Conservation (phyloP, 2,113 vertebrate genomes). For the Hystrix cristata region DNA sequence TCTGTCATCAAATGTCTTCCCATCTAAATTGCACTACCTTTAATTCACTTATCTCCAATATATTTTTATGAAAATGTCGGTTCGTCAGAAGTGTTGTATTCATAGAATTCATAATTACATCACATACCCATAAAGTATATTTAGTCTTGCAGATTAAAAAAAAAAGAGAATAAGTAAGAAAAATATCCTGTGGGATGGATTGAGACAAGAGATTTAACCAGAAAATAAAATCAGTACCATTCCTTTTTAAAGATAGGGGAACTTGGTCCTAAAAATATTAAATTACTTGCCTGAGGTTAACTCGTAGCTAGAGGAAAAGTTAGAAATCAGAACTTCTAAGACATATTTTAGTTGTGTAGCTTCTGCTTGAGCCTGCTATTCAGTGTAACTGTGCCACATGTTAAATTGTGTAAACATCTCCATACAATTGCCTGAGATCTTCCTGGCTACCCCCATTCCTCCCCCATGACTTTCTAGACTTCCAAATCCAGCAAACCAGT, state of each 20-base stretch:
- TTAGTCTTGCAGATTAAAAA: not conserved
- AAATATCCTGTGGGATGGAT: not conserved
- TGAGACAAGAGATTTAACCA: constrained; percentile 12
- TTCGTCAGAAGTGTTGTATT: not conserved
- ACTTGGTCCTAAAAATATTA: not conserved
- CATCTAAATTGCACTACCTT: not conserved
- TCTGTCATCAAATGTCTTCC: not conserved
- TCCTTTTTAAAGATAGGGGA: not conserved
- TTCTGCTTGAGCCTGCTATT: not conserved
- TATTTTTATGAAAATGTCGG: not conserved
- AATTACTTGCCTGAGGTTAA: not conserved
- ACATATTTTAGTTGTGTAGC: not conserved
- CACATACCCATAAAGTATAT: constrained; percentile 24
- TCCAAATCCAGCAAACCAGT: not conserved
- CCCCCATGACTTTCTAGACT: not conserved
- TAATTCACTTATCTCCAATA: constrained; percentile 19
- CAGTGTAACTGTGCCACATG: not conserved
- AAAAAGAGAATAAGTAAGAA: constrained; percentile 8
- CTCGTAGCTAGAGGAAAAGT: not conserved
- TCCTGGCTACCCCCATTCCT: not conserved
- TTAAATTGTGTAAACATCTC: not conserved
- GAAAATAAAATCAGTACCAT: not conserved
- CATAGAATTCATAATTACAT: constrained; percentile 22
- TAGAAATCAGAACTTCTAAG: not conserved
- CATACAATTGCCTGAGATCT: not conserved